Evolutionary conservation across 2,888 invertebrate species (phyloP).

Genomic region (Tipula vernalis): DNA sequence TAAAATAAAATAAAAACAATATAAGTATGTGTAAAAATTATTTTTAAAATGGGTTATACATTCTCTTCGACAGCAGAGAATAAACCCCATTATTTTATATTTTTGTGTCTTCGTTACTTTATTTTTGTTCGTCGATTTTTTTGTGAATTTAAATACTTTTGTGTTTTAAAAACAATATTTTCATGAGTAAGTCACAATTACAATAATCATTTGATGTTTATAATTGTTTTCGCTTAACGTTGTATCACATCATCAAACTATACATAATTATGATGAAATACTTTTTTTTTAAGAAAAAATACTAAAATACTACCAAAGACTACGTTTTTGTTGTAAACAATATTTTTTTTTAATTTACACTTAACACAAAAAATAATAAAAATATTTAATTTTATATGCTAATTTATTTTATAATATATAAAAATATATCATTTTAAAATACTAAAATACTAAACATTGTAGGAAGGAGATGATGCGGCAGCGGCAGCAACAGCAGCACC

Average conservation of each 20-base stretch:
- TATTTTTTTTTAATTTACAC: not conserved
- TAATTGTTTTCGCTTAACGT: not conserved
- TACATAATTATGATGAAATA: not conserved
- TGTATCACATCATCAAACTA: not conserved
- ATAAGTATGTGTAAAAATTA: not conserved
- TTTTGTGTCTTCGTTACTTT: not conserved
- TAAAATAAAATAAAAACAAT: conserved; percentile 6
- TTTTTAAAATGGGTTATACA: not conserved
- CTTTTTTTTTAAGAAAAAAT: not conserved
- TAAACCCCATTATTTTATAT: not conserved
- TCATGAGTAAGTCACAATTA: not conserved
- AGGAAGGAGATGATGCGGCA: not conserved
- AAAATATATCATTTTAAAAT: not conserved
- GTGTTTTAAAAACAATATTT: not conserved
- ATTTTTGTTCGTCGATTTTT: not conserved
- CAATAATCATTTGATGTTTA: not conserved
- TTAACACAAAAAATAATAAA: not conserved
- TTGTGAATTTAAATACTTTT: not conserved
- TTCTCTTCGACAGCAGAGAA: not conserved
- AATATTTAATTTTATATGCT: not conserved
- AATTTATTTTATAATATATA: not conserved
- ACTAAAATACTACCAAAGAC: not conserved
- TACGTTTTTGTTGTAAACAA: not conserved
- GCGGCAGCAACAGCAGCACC: not conserved
- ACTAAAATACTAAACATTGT: not conserved